Evolutionary conservation across 2,888 invertebrate genomes (phyloP), one percentile per base, ranked within the genome.

Genomic region (Exephanes ischioxanthus): DNA sequence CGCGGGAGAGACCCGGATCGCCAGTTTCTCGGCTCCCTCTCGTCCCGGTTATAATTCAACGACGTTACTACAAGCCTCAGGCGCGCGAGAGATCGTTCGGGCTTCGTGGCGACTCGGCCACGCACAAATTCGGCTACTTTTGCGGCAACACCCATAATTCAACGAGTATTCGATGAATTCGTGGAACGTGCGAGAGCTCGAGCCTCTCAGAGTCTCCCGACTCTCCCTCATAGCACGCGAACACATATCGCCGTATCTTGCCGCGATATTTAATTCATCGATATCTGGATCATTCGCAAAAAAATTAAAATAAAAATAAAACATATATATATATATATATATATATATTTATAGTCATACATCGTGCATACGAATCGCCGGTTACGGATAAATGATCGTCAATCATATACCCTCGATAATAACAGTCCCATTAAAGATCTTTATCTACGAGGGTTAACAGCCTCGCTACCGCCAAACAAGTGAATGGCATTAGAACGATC

Each of bases 401-500:
- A 66, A 71, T 33, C 48, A n/a, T 16, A 30, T 26, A 77, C 75
- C 53, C 67, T 88, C 82, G 79, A 85, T 86, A 89, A 88, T 88
- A 89, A 89, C 87, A 89, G 88, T 87, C 89, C 88, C 55, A 87
- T 87, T 90, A 88, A 89, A 91, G 93, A 93, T 93, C 85, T 73
- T 87, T 91, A 93, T 93, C 92, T 45, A 83, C n/a, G 70, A 71
- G 71, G 76, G 83, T 48, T 58, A 48, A 33, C 26, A 33, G 22
- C 33, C 51, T 58, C 30, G 26, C 16, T n/a, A 61, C 67, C 71
- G 88, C 85, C 85, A 88, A 93, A 93, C 94, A 93, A 92, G 93
- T 90, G 92, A 93, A 93, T 86, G 84, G 91, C 93, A 93, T 94
- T 94, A 93, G 90, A 87, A 83, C 85, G 91, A 90, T 91, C 89